A percentile compares a stretch with the other conserved stretches of the same genome.
phyloP scores from a whole-genome alignment of 2,888 invertebrate species.

The Polymixis lichenea region DNA sequence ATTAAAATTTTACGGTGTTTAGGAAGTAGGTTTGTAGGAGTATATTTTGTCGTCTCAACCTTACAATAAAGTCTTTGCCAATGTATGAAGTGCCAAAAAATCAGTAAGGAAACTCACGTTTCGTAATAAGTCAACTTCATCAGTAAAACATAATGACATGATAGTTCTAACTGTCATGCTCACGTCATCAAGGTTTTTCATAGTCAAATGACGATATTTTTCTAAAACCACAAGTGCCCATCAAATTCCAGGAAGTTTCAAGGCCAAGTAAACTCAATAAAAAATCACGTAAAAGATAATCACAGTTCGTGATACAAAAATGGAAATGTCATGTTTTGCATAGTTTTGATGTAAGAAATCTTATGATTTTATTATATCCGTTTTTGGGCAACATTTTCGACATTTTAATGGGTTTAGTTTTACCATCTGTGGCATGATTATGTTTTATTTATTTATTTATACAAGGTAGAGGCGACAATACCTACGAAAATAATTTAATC shows the following conservation, averaged over 20 bases:
- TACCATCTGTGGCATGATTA: neutral
- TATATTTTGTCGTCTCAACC: no score
- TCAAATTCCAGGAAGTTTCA: slow-evolving; percentile 54
- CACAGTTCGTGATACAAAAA: slow-evolving; percentile 36
- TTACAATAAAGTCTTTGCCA: neutral
- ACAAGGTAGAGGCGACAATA: neutral
- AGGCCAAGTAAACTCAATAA: slow-evolving; percentile 33
- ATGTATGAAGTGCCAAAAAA: slow-evolving; percentile 8
- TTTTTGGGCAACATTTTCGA: slow-evolving; percentile 18
- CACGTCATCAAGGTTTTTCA: slow-evolving; percentile 38
- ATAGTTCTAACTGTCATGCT: slow-evolving; percentile 6
- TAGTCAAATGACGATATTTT: slow-evolving; percentile 19
- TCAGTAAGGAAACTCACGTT: slow-evolving; percentile 5
- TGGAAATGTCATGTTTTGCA: slow-evolving; percentile 56
- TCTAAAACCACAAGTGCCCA: slow-evolving; percentile 30
- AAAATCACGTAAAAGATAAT: slow-evolving; percentile 40
- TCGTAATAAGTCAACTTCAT: slow-evolving; percentile 13
- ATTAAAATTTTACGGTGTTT: no score
- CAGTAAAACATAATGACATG: slow-evolving; percentile 23
- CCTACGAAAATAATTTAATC: neutral
- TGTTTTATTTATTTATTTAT: slow-evolving; percentile 10
- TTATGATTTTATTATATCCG: slow-evolving; percentile 13
- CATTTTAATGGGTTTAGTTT: slow-evolving; percentile 5
- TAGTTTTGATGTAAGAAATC: slow-evolving; percentile 24
- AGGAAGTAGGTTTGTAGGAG: no score